phyloP scores from a whole-genome alignment of 23 tunicate genomes.

The Pegea sp. region DNA sequence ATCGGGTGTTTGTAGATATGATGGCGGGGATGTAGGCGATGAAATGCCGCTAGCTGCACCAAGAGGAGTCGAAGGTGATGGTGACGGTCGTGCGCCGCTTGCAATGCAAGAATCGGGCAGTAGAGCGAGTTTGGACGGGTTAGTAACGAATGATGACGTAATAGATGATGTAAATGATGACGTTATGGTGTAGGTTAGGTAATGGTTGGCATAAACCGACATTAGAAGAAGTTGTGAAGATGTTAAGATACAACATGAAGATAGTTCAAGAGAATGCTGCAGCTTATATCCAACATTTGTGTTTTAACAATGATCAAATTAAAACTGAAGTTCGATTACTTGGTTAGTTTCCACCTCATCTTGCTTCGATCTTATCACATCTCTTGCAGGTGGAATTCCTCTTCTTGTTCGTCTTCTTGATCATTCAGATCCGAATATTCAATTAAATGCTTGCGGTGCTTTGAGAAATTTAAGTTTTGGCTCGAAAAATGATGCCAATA shows the following conservation, averaged over 20 bases:
- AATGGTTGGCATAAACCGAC: slow-evolving; percentile 55
- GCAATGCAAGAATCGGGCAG: slow-evolving; percentile 77
- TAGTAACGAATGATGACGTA: too few relatives aligned
- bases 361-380: too few relatives aligned
- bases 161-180: too few relatives aligned
- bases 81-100: slow-evolving; percentile 46
- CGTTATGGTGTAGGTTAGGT: too few relatives aligned
- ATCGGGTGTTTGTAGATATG: slow-evolving; percentile 1
- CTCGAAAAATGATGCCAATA: slow-evolving; percentile 63
- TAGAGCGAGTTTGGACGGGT: slow-evolving; percentile 67
- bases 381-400: slow-evolving; percentile 98
- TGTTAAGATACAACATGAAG: slow-evolving; percentile 65
- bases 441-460: slow-evolving; percentile 83
- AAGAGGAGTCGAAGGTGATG: slow-evolving; percentile 3
- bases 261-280: slow-evolving; percentile 95
- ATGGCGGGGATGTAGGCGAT: background rate
- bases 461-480: slow-evolving; percentile 79
- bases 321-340: slow-evolving; percentile 49
- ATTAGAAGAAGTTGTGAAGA: slow-evolving; percentile 58
- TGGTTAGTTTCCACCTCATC: slow-evolving; percentile 26
- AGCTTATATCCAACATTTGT: slow-evolving; percentile 81
- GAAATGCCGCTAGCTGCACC: slow-evolving; percentile 63
- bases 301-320: slow-evolving; percentile 48
- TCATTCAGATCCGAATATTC: slow-evolving; percentile 30
- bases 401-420: slow-evolving; percentile 48